Evolutionary conservation across 2,797 vertebrate species (phyloP).

Genomic region (Amblyopsis hoosieri): DNA sequence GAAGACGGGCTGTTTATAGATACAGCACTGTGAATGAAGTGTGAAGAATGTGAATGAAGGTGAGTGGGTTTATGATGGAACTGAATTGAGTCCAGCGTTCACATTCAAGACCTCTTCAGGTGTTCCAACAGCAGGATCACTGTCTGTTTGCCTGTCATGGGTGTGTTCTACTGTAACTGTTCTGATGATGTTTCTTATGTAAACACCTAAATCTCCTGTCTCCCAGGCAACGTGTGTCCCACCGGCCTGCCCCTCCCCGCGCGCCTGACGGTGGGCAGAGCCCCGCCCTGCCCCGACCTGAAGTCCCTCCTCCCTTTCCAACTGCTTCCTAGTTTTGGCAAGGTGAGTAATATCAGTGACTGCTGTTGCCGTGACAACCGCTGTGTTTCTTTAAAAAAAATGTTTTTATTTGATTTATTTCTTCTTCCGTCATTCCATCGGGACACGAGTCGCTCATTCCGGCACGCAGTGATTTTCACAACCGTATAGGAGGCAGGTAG

Average conservation of each 20-base stretch:
- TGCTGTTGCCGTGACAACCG: constrained; percentile 23
- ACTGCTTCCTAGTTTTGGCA: constrained; percentile 87
- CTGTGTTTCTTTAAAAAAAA: not conserved
- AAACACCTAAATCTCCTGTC: constrained; percentile 22
- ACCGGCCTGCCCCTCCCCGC: constrained; percentile 83
- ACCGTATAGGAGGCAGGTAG: constrained; percentile 19
- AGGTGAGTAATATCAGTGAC: constrained; percentile 80
- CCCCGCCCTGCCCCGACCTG: constrained; percentile 82
- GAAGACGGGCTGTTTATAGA: too few species aligned
- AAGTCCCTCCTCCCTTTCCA: constrained; percentile 88
- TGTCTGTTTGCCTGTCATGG: too few species aligned
- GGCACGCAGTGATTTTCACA: not conserved
- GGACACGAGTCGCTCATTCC: not conserved
- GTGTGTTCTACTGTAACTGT: too few species aligned
- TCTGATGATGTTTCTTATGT: too few species aligned
- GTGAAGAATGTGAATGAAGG: too few species aligned
- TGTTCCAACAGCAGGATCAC: not conserved
- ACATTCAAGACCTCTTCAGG: not conserved
- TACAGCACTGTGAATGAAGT: too few species aligned
- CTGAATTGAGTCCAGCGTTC: not conserved
- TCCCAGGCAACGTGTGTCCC: constrained; percentile 87
- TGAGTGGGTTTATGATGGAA: not conserved
- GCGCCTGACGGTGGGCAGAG: constrained; percentile 79
- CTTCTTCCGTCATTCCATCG: not conserved
- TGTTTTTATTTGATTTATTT: too few species aligned